Evolutionary conservation across 2,113 vertebrate species (phyloP).

Genomic region (Hyla sarda): DNA sequence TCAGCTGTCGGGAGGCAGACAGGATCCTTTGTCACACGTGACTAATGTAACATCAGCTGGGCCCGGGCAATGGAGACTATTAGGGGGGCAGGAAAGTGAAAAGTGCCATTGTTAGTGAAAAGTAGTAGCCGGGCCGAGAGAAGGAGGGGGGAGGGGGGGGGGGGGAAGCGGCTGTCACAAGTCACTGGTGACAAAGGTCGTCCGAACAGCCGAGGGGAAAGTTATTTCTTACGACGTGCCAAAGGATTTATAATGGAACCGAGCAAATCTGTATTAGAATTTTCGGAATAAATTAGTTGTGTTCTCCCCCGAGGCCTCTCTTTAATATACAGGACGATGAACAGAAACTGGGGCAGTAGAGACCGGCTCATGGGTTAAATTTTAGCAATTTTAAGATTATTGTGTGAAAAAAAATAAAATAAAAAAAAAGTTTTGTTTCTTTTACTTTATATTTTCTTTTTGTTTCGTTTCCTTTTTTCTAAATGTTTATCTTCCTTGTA

Average conservation of each 20-base stretch:
- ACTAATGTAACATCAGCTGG: slow-evolving; percentile 1
- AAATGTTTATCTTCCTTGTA: too few species aligned
- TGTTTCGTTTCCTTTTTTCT: too few species aligned
- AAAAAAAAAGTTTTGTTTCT: too few species aligned
- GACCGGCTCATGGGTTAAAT: too few species aligned
- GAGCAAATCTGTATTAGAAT: background rate
- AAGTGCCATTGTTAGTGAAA: background rate
- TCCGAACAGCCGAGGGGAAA: background rate
- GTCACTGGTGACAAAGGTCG: background rate
- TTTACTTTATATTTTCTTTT: too few species aligned
- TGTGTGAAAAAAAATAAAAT: too few species aligned
- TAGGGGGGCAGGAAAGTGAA: slow-evolving; percentile 11
- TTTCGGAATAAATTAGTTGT: background rate
- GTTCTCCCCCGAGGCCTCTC: too few species aligned
- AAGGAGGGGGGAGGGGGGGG: background rate
- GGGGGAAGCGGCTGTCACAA: background rate
- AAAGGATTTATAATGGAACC: background rate
- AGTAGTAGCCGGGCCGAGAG: background rate
- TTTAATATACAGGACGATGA: too few species aligned
- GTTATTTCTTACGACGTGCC: background rate
- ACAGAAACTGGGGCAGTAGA: too few species aligned
- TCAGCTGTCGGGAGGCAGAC: background rate
- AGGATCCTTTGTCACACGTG: background rate
- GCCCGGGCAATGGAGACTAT: too few species aligned
- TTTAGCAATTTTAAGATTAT: too few species aligned